Base-by-base conservation (phyloP, 2,888 invertebrate genomes). In the Sarcophaga variegata region DNA sequence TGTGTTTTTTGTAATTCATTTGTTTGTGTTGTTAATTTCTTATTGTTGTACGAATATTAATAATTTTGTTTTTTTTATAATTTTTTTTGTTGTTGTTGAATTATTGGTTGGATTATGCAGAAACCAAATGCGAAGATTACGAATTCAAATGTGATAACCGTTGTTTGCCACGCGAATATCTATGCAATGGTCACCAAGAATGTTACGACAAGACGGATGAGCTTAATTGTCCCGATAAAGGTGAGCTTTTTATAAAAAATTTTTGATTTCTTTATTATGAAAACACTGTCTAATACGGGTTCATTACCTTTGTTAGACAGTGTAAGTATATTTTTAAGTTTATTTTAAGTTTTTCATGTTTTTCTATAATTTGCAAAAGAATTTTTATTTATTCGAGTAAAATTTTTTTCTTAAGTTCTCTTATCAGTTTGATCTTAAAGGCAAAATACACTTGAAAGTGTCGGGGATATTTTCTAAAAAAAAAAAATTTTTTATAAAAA, bases 141-240 rank as follows among this genome's bases (percentile, higher is more conserved):
- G 95, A 96, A 92, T 95, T 96, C 91, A 94, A 94, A 88, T 96
- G 96, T 91, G 96, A 96, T 91, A 85, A 95, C 12, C 94, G 94
- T 72, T 96, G 96, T 91, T 94, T 96, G 88, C 94, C 95, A 22
- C 91, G 94, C 20, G 91, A 91, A 10, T 93, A 94, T 88, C 93
- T 94, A 20, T 96, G 97, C 91, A 95, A 97, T 92, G 95, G 95
- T 49, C 87, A 88, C 2, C 81, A 89, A 11, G 95, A 97, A 87
- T 97, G 96, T 89, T 5, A 25, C 14, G 97, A 97, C 90, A 94
- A 94, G 20, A 94, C 95, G 4, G 97, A 97, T 90, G 97, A 97
- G 91, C 91, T 93, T 4, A 94, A 94, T 89, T 97, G 97, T 90
- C 84, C 89, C 4, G 83, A 87, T 77, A 84, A 81, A 83, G 88